Evolutionary conservation across 1,140 invertebrate species (phyloP).

Genomic region (Diachasma alloeum): DNA sequence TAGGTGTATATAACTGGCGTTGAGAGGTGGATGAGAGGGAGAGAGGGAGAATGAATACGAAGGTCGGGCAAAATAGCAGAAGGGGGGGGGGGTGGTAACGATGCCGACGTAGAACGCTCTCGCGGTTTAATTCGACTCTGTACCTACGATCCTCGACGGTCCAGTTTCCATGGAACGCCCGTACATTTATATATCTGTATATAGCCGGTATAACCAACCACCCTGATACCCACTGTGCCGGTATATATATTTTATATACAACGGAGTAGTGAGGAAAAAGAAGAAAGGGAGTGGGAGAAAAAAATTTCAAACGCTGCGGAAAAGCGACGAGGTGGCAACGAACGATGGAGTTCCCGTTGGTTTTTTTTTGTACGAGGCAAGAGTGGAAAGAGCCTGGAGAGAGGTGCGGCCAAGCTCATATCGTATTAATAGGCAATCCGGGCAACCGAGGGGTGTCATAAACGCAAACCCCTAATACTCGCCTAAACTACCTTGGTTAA

Average conservation of each 20-base stretch:
- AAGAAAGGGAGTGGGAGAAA: not conserved
- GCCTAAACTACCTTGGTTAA: conserved; percentile 67
- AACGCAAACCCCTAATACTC: conserved; percentile 67
- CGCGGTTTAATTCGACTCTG: conserved; percentile 33
- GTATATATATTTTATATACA: not conserved
- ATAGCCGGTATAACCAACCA: conserved; percentile 3
- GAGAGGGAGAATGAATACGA: not conserved
- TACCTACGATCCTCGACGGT: conserved; percentile 25
- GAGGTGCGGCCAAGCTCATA: conserved; percentile 58
- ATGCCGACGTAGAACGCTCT: conserved; percentile 17
- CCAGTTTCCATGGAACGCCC: conserved; percentile 16
- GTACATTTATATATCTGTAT: conserved; percentile 18
- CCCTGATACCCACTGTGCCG: not conserved
- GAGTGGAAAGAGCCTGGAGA: not conserved
- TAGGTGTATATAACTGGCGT: conserved; percentile 10
- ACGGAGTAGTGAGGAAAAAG: not conserved
- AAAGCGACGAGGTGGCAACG: conserved; percentile 10
- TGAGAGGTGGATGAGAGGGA: not conserved
- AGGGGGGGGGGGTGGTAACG: conserved; percentile 17
- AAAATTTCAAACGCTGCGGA: conserved; percentile 18
- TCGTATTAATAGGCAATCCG: conserved; percentile 68
- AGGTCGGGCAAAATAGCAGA: conserved; percentile 5
- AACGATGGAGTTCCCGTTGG: not conserved
- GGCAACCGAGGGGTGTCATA: conserved; percentile 65
- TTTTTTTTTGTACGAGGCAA: conserved; percentile 14